Base-by-base conservation (phyloP, 2,888 invertebrate species). In the Drosophila infuscata region DNA sequence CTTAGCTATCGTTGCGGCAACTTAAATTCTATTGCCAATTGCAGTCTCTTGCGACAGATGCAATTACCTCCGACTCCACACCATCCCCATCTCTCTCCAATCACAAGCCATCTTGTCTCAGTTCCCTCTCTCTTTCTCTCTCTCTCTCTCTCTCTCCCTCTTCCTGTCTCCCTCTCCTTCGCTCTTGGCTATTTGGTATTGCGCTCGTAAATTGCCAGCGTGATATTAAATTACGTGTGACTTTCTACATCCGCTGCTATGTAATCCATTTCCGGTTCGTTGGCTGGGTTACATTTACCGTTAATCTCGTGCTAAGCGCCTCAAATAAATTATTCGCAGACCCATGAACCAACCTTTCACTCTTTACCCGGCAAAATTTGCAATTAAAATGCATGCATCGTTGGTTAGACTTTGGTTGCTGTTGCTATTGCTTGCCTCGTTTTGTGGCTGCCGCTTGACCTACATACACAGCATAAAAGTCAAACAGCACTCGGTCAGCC, bases 231-330 rank as follows among this genome's bases (percentile, higher is more conserved):
- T 91, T 89, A 90, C 89, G 87, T 83, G 88, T 84, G 91, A 83
- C 84, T 83, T 82, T 81, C 79, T 72, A 89, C 86, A 85, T 90
- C 86, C 88, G 88, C 61, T 83, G 88, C 75, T 76, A 80, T 77
- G 83, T 91, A 89, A 91, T 89, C 90, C 83, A 81, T 88, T 91
- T 91, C 87, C 91, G 91, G 91, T 91, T 89, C 90, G 90, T 77
- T 91, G 87, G 76, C 70, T 87, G 78, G 78, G 74, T 82, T 84
- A 90, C 90, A 90, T 91, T 91, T 80, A 75, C 69, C 81, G 89
- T 90, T 90, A 91, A 90, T 91, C 83, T 79, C 76, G 75, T 83
- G 74, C 87, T 88, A 89, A 90, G 91, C 85, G 81, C 77, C 81
- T 76, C 83, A 81, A 83, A 90, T 90, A 91, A 90, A 90, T 90